phyloP scores from a whole-genome alignment of 1,140 invertebrate genomes.

The Drosophila insularis region DNA sequence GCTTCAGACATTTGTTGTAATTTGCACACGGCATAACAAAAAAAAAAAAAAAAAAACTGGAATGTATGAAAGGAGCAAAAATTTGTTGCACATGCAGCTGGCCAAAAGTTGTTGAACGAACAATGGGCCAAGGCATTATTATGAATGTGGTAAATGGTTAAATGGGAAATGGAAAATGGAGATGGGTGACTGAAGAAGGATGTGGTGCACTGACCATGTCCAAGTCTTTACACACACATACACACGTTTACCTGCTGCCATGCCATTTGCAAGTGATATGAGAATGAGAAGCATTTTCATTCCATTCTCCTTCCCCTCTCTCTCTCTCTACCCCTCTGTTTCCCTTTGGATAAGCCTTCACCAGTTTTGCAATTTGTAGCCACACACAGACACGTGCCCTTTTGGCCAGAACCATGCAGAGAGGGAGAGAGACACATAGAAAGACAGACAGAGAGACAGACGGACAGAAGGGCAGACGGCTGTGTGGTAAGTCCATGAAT shows the following conservation, averaged over 20 bases:
- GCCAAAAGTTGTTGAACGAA: slow-evolving; percentile 23
- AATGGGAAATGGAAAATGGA: slow-evolving; percentile 1
- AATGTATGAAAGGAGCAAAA: slow-evolving; percentile 26
- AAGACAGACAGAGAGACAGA: neutral
- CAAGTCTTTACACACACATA: slow-evolving; percentile 33
- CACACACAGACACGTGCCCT: slow-evolving; percentile 35
- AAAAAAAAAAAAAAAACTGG: neutral
- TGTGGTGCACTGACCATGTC: slow-evolving; percentile 30
- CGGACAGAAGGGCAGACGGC: neutral
- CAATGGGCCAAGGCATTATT: slow-evolving; percentile 56
- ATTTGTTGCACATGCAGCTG: slow-evolving; percentile 48
- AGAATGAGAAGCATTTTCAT: slow-evolving; percentile 28
- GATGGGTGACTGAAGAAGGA: neutral
- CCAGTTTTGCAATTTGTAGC: slow-evolving; percentile 48
- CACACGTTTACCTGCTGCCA: slow-evolving; percentile 15
- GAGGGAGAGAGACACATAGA: neutral
- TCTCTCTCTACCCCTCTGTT: neutral
- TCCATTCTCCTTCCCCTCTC: neutral
- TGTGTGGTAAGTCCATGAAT: slow-evolving; percentile 37
- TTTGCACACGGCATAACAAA: slow-evolving; percentile 47
- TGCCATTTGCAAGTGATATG: slow-evolving; percentile 52
- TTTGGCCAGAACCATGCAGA: slow-evolving; percentile 22
- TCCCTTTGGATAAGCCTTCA: neutral
- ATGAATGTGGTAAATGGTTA: slow-evolving; percentile 46
- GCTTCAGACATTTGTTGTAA: slow-evolving; percentile 55